Evolutionary conservation across 2,797 vertebrate species (phyloP).

Genomic region (Fratercula arctica): DNA sequence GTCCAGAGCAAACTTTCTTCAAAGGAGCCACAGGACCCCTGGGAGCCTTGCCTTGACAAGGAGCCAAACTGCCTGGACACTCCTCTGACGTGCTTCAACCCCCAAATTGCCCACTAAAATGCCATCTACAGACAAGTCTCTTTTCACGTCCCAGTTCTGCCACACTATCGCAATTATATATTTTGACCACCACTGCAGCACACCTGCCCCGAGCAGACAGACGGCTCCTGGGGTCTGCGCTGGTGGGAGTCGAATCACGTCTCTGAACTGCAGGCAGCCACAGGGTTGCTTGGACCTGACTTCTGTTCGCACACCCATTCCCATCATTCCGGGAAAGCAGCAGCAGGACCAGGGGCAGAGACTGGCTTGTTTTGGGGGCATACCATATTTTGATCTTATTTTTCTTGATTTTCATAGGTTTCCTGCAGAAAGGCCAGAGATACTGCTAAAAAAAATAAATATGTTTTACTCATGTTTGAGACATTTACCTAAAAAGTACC

Average conservation of each 20-base stretch:
- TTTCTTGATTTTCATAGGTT: not conserved
- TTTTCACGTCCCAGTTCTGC: not conserved
- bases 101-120: too few relatives aligned
- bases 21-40: not conserved
- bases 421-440: not conserved
- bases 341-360: not conserved
- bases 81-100: not conserved
- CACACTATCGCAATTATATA: too few relatives aligned
- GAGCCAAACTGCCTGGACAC: too few relatives aligned
- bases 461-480: not conserved
- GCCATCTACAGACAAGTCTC: not conserved
- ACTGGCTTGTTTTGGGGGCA: too few relatives aligned
- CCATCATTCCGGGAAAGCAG: not conserved
- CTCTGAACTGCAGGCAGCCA: not conserved
- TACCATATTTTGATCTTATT: not conserved
- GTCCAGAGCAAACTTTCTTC: not conserved
- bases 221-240: too few relatives aligned
- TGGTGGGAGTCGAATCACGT: too few relatives aligned
- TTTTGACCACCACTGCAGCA: not conserved
- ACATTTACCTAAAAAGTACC: not conserved
- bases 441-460: not conserved
- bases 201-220: not conserved
- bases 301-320: too few relatives aligned
- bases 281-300: not conserved
- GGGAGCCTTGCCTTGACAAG: not conserved